Percentiles rank a stretch among this genome's conserved stretches.
Conservation (phyloP, 2,888 invertebrate genomes). For the Leptopilina myrica region DNA sequence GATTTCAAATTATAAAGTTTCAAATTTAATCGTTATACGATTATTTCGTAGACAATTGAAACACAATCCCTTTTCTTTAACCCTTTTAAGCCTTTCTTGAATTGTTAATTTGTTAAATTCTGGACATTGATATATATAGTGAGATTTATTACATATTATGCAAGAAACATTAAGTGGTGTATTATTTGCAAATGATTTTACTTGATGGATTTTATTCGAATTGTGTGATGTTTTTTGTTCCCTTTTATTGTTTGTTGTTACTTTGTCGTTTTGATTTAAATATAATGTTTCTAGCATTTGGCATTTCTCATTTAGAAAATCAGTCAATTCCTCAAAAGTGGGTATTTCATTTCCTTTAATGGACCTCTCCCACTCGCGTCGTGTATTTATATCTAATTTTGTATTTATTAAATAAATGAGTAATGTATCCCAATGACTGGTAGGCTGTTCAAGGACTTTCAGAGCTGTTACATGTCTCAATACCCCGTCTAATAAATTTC, state of each 20-base stretch:
- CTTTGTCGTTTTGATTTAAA: neutral
- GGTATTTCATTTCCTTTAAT: constrained; percentile 27
- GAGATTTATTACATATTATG: neutral
- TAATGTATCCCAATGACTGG: constrained; percentile 57
- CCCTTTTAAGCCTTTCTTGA: neutral
- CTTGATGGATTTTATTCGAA: neutral
- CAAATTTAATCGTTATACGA: constrained; percentile 23
- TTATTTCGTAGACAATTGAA: neutral
- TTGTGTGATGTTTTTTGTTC: neutral
- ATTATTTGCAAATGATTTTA: neutral
- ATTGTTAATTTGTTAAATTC: neutral
- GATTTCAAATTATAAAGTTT: neutral
- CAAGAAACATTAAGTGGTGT: neutral
- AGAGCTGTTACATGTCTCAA: constrained; percentile 57
- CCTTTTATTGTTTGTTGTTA: neutral
- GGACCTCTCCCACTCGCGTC: constrained; percentile 54
- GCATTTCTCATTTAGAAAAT: constrained; percentile 2
- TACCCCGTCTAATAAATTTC: constrained; percentile 55
- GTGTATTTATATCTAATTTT: constrained; percentile 21
- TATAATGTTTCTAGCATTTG: neutral
- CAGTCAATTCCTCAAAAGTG: neutral
- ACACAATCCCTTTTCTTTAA: neutral
- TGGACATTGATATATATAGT: neutral
- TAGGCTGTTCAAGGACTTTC: constrained; percentile 53
- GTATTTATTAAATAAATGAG: constrained; percentile 55